Evolutionary conservation across 2,797 vertebrate species (phyloP).

Genomic region (Coranthus polyacanthus): DNA sequence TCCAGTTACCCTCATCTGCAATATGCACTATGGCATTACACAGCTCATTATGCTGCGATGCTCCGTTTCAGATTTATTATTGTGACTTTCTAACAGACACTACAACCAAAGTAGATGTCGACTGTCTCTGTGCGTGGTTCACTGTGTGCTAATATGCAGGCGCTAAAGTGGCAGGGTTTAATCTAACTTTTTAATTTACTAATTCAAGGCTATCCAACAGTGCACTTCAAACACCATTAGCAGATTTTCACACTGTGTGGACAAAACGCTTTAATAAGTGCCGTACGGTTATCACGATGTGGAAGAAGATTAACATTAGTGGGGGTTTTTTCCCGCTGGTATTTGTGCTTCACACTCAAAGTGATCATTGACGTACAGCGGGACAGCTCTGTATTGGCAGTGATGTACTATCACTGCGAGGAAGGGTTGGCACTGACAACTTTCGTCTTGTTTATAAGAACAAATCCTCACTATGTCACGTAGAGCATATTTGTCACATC

Average conservation of each 20-base stretch:
- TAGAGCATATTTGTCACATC: neutral
- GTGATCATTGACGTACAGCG: no score
- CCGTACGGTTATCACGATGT: neutral
- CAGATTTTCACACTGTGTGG: neutral
- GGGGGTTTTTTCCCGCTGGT: no score
- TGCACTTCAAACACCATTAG: neutral
- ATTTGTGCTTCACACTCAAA: no score
- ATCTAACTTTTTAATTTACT: neutral
- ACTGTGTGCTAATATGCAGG: no score
- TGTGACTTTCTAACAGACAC: constrained; percentile 15
- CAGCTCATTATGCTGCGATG: constrained; percentile 24
- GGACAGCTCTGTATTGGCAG: constrained; percentile 5
- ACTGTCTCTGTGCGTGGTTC: neutral
- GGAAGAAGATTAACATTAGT: no score
- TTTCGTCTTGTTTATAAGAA: constrained; percentile 16
- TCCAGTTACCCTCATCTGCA: constrained; percentile 48
- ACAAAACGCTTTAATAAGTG: neutral
- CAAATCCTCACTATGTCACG: neutral
- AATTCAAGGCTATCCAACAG: neutral
- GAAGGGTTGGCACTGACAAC: constrained; percentile 8
- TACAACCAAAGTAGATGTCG: neutral
- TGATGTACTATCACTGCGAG: constrained; percentile 1
- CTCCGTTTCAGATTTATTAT: constrained; percentile 22
- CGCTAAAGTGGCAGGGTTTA: neutral
- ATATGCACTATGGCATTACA: constrained; percentile 28